Evolutionary conservation across 2,888 invertebrate genomes (phyloP), one percentile per base, ranked within the genome.

Genomic region (Mesorhabditis spiculigera): DNA sequence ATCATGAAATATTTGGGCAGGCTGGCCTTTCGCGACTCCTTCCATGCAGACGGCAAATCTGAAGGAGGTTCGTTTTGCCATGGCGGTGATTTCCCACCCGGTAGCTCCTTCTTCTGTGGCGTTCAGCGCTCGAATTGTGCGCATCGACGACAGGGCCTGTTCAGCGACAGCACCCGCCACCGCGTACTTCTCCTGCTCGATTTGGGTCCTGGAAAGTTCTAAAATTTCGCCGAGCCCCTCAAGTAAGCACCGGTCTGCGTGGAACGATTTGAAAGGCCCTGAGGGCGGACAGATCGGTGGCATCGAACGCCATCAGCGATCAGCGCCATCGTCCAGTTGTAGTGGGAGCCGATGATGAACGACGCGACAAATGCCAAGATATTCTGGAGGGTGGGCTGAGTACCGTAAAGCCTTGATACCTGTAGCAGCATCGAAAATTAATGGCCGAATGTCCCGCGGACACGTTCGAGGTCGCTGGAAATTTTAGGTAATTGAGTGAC

Each of bases 391-490:
- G n/a, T 28, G 28, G 28, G 28, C 3, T 28, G 28, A 28, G 28
- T 28, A 28, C 28, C 28, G 28, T 28, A 28, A n/a, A n/a, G 28
- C 28, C 28, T 28, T 28, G 28, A 66, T 58, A 68, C 69, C 43
- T 73, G 73, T 5, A 88, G 75, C 70, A 88, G 85, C 77, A 87
- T 80, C n/a, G 86, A 87, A 67, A 88, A 82, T 74, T 89, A 89
- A 81, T 89, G 88, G 3, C 89, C 89, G 43, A 89, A 84, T 1
- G 89, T 89, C 73, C 88, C 88, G 43, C 87, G 86, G 45, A 89
- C 86, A 70, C 88, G 86, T 73, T 88, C 87, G 74, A 89, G 82
- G 76, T 89, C 89, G 82, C 89, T 84, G 70, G 66, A 82, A 77
- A 67, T n/a, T n/a, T 28, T 28, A 28, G 28, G 28, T n/a, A n/a